These are phyloP conservation scores for Syngnathoides biaculeatus DNA, from an alignment of 2,113 vertebrate genomes.

Conservation along the genomic window DNA sequence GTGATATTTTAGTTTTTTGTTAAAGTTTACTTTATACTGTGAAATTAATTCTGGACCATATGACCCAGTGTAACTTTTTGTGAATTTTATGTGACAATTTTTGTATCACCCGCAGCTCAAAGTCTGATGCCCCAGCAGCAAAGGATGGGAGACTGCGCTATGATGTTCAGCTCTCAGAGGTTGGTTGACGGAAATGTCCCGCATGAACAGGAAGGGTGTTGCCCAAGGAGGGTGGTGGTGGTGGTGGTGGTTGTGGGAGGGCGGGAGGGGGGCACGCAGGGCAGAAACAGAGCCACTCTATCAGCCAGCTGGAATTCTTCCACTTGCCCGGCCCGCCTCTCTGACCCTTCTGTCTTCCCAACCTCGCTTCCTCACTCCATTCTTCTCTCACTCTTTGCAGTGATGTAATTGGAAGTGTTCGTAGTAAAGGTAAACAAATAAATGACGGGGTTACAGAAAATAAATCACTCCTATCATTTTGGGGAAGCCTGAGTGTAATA, in stretches of 20 bases:
- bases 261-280: constrained; percentile 66
- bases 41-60: too few relatives aligned
- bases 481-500: too few relatives aligned
- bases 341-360: constrained; percentile 36
- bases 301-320: constrained; percentile 80
- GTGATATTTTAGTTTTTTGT: too few relatives aligned
- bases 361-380: background rate
- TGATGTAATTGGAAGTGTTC: too few relatives aligned
- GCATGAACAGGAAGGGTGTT: constrained; percentile 49
- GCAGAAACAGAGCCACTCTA: constrained; percentile 81
- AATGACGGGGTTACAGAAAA: too few relatives aligned
- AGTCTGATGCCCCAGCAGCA: constrained; percentile 79
- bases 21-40: too few relatives aligned
- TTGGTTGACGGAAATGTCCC: constrained; percentile 82
- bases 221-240: too few relatives aligned
- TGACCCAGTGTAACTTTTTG: background rate
- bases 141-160: constrained; percentile 78
- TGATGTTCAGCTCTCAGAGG: constrained; percentile 85
- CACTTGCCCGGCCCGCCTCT: constrained; percentile 44
- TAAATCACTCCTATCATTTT: too few relatives aligned
- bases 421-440: too few relatives aligned
- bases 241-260: too few relatives aligned
- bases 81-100: background rate
- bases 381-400: background rate
- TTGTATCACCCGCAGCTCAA: constrained; percentile 72